These are phyloP conservation scores for Sebastes nivosus DNA, from an alignment of 2,797 vertebrate species.

Conservation along the genomic window DNA sequence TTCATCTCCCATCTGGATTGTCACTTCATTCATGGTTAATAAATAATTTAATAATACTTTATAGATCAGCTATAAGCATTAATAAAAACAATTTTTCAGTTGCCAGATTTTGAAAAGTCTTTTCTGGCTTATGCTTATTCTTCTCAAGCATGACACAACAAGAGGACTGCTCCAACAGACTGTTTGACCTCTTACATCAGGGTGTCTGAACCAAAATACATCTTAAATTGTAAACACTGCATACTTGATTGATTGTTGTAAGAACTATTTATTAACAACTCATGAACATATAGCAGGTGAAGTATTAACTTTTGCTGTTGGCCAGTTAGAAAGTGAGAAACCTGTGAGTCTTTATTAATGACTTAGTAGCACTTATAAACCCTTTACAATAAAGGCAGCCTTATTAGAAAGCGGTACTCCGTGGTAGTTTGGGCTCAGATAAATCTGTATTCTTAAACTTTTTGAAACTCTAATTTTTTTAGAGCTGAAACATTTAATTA, in stretches of 20 bases:
- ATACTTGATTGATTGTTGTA: neutral
- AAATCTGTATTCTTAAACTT: neutral
- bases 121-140: neutral
- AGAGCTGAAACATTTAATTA: neutral
- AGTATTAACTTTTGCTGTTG: too few species aligned
- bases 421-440: neutral
- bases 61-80: too few species aligned
- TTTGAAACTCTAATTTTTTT: neutral
- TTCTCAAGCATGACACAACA: neutral
- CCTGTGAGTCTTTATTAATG: too few species aligned
- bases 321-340: neutral
- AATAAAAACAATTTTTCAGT: too few species aligned
- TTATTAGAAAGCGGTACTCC: neutral
- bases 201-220: neutral
- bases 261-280: neutral
- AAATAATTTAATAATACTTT: neutral
- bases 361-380: too few species aligned
- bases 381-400: too few species aligned
- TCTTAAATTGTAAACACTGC: neutral
- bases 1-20: too few species aligned
- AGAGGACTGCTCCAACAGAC: neutral
- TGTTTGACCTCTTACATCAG: neutral
- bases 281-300: neutral
- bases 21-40: neutral
- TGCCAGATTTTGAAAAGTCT: too few species aligned